A percentile compares a stretch with the other conserved stretches of the same genome.
Evolutionary conservation across 2,113 vertebrate genomes (phyloP).

Genomic region (Myxocyprinus asiaticus): DNA sequence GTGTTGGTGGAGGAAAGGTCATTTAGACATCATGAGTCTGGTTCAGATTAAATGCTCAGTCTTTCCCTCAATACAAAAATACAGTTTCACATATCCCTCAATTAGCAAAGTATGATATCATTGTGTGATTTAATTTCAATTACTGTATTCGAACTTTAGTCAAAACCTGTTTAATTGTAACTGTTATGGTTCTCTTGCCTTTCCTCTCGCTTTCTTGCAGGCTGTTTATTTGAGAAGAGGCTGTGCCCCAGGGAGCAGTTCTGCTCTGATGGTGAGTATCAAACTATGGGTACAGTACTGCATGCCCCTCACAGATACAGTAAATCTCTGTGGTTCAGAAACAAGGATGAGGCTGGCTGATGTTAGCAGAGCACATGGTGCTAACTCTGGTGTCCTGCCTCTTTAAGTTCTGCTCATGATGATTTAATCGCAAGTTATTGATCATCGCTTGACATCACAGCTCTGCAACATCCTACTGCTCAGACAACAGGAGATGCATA

Average conservation of each 20-base stretch:
- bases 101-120: too few relatives aligned
- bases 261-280: slow-evolving; percentile 82
- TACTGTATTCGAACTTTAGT: too few relatives aligned
- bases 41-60: too few relatives aligned
- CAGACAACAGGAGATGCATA: background rate
- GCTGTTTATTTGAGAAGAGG: slow-evolving; percentile 84
- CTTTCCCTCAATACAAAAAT: too few relatives aligned
- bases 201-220: slow-evolving; percentile 59
- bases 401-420: slow-evolving; percentile 19
- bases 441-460: slow-evolving; percentile 22
- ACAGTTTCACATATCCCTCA: too few relatives aligned
- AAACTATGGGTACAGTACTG: background rate
- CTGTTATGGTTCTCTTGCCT: background rate
- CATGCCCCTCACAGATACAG: background rate
- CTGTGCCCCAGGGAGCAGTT: slow-evolving; percentile 83
- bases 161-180: background rate
- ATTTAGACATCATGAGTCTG: background rate
- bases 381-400: background rate
- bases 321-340: background rate
- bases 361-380: background rate
- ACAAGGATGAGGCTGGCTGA: background rate
- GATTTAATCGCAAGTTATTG: background rate
- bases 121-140: background rate
- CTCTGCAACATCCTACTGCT: slow-evolving; percentile 14
- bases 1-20: slow-evolving; percentile 29